A percentile compares a stretch with the other conserved stretches of the same genome.
These are phyloP conservation scores for Capreolus pygargus DNA, from an alignment of 2,113 vertebrate genomes.

Conservation along the genomic window DNA sequence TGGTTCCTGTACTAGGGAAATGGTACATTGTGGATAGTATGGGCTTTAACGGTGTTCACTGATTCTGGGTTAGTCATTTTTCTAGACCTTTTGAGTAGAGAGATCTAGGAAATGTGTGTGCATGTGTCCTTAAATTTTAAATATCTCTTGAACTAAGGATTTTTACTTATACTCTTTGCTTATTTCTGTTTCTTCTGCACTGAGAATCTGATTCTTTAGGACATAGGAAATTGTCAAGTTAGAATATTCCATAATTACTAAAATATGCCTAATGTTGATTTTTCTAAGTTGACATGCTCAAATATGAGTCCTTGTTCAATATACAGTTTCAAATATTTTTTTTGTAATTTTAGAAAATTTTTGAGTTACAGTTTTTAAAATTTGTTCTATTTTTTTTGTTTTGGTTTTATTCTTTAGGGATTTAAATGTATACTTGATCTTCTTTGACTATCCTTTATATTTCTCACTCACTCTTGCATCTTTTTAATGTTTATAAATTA, in stretches of 20 bases:
- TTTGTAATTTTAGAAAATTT: not conserved
- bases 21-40: not conserved
- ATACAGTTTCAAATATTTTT: not conserved
- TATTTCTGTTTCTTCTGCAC: not conserved
- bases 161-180: not conserved
- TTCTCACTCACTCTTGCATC: not conserved
- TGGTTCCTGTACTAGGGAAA: not conserved
- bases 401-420: not conserved
- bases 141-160: not conserved
- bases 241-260: not conserved
- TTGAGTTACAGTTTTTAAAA: not conserved
- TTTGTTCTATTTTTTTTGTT: not conserved
- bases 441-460: not conserved
- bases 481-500: not conserved
- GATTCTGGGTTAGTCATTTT: not conserved
- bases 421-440: not conserved
- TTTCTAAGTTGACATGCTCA: not conserved
- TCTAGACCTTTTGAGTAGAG: not conserved
- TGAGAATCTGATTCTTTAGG: not conserved
- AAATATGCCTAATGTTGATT: not conserved
- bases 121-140: not conserved
- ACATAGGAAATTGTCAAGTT: not conserved
- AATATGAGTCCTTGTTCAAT: not conserved
- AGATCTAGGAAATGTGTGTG: not conserved
- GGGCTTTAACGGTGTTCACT: not conserved